Evolutionary conservation across 2,113 vertebrate genomes (phyloP), one percentile per base, ranked within the genome.

Genomic region (Chelonoidis abingdonii): DNA sequence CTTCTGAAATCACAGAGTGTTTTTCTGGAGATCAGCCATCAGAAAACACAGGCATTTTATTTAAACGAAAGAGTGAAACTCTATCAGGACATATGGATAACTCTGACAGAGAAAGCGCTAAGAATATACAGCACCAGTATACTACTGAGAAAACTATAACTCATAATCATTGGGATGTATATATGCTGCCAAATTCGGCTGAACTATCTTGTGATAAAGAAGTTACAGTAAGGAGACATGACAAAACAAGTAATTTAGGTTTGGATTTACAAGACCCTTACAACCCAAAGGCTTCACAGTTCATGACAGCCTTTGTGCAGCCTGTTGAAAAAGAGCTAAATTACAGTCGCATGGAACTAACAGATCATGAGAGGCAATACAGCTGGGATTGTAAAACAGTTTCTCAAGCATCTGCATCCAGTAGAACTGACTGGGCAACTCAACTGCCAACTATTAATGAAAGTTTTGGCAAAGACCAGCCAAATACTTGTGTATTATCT

Each of bases 111-210:
- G 87, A 52, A 87, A 54, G 57, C 1, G 0, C n/a, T 89, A 75
- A 80, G 57, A 31, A 41, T 38, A 14, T 10, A 21, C 6, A 80
- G 21, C 9, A 2, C 41, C 84, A 86, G 19, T 27, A 49, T 56
- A 92, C 27, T 38, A 5, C 2, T 1, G 92, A 92, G 88, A 88
- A 56, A 79, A 6, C 27, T 49, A 19, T 21, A 13, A 85, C 38
- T 38, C 59, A 25, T 81, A 98, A 97, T 80, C 88, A 87, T n/a
- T 96, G 97, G 97, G 89, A 97, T 41, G 6, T 80, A 76, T 97
- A 96, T 84, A 65, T 88, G 27, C 65, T 97, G 53, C 89, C 38
- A 59, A 65, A 65, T 56, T 92, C 87, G 76, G 11, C 88, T 83
- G 79, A 84, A 12, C 78, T 16, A 5, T 47, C 35, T 92, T 27